Conservation (phyloP, 2,888 invertebrate genomes). For the Hemaris fuciformis region DNA sequence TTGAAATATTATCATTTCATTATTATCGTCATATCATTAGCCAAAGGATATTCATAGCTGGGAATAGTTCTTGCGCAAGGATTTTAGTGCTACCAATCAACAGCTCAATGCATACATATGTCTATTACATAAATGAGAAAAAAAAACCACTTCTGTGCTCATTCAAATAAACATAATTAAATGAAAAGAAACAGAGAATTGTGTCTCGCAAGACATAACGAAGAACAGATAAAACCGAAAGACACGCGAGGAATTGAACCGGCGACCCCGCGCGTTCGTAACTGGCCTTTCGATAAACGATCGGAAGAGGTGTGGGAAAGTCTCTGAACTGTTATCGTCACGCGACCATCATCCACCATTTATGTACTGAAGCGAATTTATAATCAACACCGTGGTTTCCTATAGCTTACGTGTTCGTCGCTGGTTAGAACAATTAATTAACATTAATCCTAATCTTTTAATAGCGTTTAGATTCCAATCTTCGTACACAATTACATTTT, state of each 20-base stretch:
- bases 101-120: too few species aligned
- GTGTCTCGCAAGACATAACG: not conserved
- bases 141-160: too few species aligned
- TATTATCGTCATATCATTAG: too few species aligned
- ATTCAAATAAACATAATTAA: not conserved
- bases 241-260: not conserved
- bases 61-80: too few species aligned
- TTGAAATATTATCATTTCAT: too few species aligned
- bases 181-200: not conserved
- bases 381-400: not conserved
- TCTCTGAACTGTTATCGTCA: not conserved
- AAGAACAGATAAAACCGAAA: not conserved
- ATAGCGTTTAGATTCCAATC: not conserved
- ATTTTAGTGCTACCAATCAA: too few species aligned
- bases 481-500: too few species aligned
- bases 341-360: not conserved
- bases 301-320: constrained; percentile 2
- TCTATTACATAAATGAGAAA: too few species aligned
- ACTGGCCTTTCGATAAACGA: not conserved
- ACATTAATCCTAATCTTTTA: not conserved
- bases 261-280: not conserved
- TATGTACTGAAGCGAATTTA: not conserved
- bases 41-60: too few species aligned
- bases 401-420: not conserved
- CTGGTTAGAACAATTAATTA: not conserved